Percentiles rank a stretch among this genome's conserved stretches.
phyloP scores from a whole-genome alignment of 64 coral and sea anemone genomes.

The Hydrozoanthus tunicans region DNA sequence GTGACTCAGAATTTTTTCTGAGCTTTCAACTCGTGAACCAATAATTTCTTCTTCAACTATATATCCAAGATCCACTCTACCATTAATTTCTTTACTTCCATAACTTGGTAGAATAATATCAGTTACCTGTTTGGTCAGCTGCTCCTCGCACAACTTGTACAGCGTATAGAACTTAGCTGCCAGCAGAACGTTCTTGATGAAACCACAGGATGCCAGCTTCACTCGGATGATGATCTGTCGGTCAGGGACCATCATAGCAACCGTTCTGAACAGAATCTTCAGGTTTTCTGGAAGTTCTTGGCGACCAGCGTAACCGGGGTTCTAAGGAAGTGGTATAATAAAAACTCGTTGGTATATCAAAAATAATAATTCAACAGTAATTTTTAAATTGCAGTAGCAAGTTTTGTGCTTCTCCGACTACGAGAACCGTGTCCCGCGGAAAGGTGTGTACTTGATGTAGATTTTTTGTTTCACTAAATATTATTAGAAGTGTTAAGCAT shows the following conservation, averaged over 20 bases:
- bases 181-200: conserved; percentile 85
- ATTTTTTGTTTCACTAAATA: too few species aligned
- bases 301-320: conserved; percentile 96
- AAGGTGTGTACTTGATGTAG: too few species aligned
- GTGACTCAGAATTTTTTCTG: too few species aligned
- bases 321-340: conserved; percentile 43
- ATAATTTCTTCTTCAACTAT: too few species aligned
- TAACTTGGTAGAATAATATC: not conserved
- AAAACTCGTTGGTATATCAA: not conserved
- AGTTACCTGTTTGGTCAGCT: conserved; percentile 95
- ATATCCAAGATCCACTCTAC: not conserved
- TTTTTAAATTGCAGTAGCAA: too few species aligned
- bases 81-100: not conserved
- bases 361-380: too few species aligned
- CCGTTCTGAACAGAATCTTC: conserved; percentile 97
- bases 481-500: too few species aligned
- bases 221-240: conserved; percentile 99
- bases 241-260: conserved; percentile 99
- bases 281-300: conserved; percentile 98
- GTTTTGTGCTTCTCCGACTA: too few species aligned
- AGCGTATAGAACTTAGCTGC: conserved; percentile 95
- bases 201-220: conserved; percentile 92
- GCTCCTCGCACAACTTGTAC: conserved; percentile 98
- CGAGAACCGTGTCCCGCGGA: too few species aligned
- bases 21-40: too few species aligned